Base-by-base conservation (phyloP, 1,140 invertebrate genomes). In the Cydia pomonella region DNA sequence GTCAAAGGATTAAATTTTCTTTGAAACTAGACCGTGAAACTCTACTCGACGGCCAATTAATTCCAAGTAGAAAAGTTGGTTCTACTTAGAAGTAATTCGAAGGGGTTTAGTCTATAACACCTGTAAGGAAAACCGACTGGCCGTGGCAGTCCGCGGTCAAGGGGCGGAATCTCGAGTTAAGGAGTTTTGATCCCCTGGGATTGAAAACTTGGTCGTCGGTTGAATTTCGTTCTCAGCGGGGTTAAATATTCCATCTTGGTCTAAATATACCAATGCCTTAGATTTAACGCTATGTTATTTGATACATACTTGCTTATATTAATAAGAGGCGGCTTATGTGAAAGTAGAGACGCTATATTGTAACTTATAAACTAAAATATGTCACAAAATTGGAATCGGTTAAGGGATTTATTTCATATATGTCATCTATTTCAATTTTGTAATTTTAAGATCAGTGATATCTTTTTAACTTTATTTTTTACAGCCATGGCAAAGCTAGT, bases 41-140 rank as follows among this genome's bases (percentile, higher is more conserved):
- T 50, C n/a, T 16, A 50, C 33, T 38, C 41, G 41, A 44, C 41
- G 41, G 41, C 53, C 16, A 33, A 64, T 64, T 64, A 27, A 27
- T 38, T 69, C 64, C 3, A 38, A 69, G 27, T 33, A 18, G 64
- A 69, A 69, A 69, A 69, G 64, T 69, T 29, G 29, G 27, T 9
- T n/a, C 9, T 69, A 33, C 64, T 69, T 16, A 38, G n/a, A 41
- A 69, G 64, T 69, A 69, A 69, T 69, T 69, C 18, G 16, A 33
- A 69, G 64, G 41, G 64, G 29, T 69, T 69, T 33, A 69, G 64
- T 69, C 64, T 10, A 69, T 69, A 69, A 69, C 64, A 69, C 64
- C 64, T 69, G 64, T 69, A 69, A 69, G 29, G 64, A 33, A 69
- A 59, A 59, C 53, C 53, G 53, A 59, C 18, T 59, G 50, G 53